Evolutionary conservation across 2,113 vertebrate species (phyloP).

Genomic region (Illadopsis cleaveri): DNA sequence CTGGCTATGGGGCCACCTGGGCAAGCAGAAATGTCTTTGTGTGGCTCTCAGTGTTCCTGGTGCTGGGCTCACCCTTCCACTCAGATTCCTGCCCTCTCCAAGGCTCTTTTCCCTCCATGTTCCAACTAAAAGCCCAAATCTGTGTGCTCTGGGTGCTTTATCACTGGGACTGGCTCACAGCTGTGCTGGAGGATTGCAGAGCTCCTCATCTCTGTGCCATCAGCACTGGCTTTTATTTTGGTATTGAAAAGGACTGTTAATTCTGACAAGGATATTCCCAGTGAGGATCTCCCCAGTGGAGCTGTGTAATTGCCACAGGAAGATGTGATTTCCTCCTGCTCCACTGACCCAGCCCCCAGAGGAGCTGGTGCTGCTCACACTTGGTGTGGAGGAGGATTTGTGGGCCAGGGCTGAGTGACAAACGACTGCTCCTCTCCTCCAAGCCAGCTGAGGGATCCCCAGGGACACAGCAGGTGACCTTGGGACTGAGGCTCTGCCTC

Average conservation of each 20-base stretch:
- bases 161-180: not conserved
- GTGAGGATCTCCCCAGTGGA: not conserved
- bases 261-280: not conserved
- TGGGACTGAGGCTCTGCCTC: not conserved
- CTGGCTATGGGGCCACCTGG: not conserved
- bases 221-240: not conserved
- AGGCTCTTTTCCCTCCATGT: rapidly evolving
- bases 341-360: not conserved
- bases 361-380: not conserved
- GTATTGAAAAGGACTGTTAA: not conserved
- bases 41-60: not conserved
- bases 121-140: not conserved
- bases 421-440: not conserved
- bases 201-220: not conserved
- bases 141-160: not conserved
- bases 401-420: not conserved
- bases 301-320: not conserved
- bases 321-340: not conserved
- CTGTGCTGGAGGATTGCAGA: not conserved
- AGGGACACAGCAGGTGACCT: not conserved
- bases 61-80: not conserved
- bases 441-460: not conserved
- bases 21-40: not conserved
- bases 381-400: not conserved
- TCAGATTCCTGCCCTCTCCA: not conserved